Evolutionary conservation across 2,797 vertebrate genomes (phyloP), one percentile per base, ranked within the genome.

Genomic region (Catamblyrhynchus diadema): DNA sequence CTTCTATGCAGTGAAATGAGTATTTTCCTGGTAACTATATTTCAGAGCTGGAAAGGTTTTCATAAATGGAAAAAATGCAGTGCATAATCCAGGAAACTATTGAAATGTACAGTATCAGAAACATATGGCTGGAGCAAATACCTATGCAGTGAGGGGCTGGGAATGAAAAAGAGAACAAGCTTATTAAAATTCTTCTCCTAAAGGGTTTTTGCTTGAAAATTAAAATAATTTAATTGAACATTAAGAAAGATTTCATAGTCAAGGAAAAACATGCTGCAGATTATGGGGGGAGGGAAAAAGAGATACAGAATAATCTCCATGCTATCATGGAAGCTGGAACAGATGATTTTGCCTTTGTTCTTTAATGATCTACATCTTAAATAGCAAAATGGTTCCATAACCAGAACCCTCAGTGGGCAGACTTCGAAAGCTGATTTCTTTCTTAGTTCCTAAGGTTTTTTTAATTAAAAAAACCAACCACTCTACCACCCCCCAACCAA

Each of bases 81-180:
- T 86, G 35, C 53, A 96, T 95, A 96, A 93, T 80, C 93, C 96
- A 92, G 91, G 95, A 96, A 97, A 96, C 96, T 90, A 91, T 79
- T 95, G 93, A 95, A 96, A 96, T 53, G 65, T 91, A 84, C 85
- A 95, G 92, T 91, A 96, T 97, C 96, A 97, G 93, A 97, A 96
- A 94, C 95, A 97, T 90, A 95, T 96, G 97, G 95, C 61, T 78
- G 71, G 23, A 96, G 89, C 90, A 95, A 96, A 92, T 94, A 93
- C 67, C 94, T 96, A 93, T 95, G 90, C 70, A 95, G 74, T 78
- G 87, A 96, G 78, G 91, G 86, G 69, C 48, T 90, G 54, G 64
- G 88, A 92, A 89, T 28, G 87, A 95, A 62, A 95, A 90, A 79
- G 42, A 91, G 86, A 96, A 72, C 74, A 47, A 64, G 62, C 71